These are phyloP conservation scores for Pachliopta kotzebuea DNA, from an alignment of 2,888 invertebrate species.

Conservation along the genomic window DNA sequence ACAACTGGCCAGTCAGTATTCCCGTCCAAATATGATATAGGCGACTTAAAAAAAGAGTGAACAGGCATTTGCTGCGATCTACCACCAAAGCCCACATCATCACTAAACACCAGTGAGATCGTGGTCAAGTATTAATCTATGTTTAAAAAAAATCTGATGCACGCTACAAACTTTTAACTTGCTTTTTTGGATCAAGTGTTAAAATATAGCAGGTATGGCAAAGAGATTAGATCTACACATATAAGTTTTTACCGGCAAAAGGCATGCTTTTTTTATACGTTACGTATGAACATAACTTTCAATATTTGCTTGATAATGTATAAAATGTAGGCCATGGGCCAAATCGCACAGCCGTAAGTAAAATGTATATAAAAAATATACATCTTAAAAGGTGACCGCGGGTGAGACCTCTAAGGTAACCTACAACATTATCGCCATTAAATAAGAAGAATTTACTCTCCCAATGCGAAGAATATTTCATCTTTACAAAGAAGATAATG, in stretches of 20 bases:
- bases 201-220: background rate
- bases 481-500: background rate
- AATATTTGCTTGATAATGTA: slow-evolving; percentile 43
- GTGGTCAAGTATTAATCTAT: no score
- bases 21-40: no score
- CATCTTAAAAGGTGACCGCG: slow-evolving; percentile 18
- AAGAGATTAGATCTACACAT: background rate
- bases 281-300: slow-evolving; percentile 11
- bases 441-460: slow-evolving; percentile 43
- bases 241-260: background rate
- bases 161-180: no score
- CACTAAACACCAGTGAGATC: no score
- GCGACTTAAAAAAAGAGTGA: no score
- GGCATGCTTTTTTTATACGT: background rate
- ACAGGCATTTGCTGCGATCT: no score
- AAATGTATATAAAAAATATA: slow-evolving; percentile 11
- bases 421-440: slow-evolving; percentile 51
- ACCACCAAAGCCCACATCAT: no score
- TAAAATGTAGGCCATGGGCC: slow-evolving; percentile 52
- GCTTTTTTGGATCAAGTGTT: no score
- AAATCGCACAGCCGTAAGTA: slow-evolving; percentile 33
- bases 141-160: no score
- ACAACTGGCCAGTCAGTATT: no score
- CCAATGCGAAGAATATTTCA: slow-evolving; percentile 46
- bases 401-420: slow-evolving; percentile 41